These are phyloP conservation scores for Hypotaenidia okinawae DNA, from an alignment of 2,797 vertebrate genomes.

Conservation along the genomic window DNA sequence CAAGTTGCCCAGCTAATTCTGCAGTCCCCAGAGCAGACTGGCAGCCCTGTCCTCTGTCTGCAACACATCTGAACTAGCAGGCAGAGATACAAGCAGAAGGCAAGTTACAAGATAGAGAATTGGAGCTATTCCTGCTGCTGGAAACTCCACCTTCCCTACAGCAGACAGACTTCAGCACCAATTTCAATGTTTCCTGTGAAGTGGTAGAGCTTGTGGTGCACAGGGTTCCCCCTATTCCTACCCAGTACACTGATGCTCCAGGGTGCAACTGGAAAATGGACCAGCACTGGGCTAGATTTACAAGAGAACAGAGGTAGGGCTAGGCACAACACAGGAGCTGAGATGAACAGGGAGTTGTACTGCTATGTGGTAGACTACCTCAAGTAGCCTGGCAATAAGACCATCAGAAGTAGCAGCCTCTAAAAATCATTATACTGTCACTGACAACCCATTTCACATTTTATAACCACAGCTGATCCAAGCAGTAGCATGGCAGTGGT, in stretches of 20 bases:
- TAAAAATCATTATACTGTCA: neutral
- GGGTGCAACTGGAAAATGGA: neutral
- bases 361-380: neutral
- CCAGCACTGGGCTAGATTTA: neutral
- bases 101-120: neutral
- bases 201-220: neutral
- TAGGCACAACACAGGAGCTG: neutral
- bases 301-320: neutral
- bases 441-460: neutral
- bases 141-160: neutral
- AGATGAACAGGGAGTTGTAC: neutral
- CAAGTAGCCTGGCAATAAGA: neutral
- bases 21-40: neutral
- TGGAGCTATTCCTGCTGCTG: neutral
- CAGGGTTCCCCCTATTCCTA: neutral
- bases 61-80: neutral
- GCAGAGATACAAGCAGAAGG: neutral
- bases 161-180: neutral
- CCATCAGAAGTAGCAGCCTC: neutral
- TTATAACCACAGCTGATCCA: neutral
- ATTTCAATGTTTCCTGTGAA: neutral
- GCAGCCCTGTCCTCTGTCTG: neutral
- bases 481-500: neutral
- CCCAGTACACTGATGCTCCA: neutral
- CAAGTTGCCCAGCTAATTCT: neutral